A percentile compares a stretch with the other conserved stretches of the same genome.
Conservation (phyloP, 2,797 vertebrate species). For the Diglossa cyanea region DNA sequence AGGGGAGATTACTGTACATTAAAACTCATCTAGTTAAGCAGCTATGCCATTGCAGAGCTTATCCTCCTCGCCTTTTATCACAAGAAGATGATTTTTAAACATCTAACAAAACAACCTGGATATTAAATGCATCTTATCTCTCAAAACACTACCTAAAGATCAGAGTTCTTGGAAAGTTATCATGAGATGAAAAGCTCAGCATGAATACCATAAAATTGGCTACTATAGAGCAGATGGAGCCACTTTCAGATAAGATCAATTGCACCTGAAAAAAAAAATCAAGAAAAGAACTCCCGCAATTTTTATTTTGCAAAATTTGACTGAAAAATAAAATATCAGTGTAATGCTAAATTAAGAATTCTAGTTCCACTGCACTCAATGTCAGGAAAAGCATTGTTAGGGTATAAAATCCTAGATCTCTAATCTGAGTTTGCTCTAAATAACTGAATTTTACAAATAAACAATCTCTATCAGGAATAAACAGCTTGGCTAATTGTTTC, state of each 20-base stretch:
- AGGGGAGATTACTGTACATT: not conserved
- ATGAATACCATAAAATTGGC: not conserved
- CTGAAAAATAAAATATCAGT: not conserved
- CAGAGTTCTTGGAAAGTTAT: not conserved
- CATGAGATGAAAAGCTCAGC: not conserved
- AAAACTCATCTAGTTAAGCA: not conserved
- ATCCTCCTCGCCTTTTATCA: not conserved
- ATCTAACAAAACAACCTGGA: not conserved
- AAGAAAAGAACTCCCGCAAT: not conserved
- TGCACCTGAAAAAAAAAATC: not conserved
- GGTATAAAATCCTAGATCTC: not conserved
- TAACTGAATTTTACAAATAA: not conserved
- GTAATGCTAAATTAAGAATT: not conserved
- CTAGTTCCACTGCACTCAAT: not conserved
- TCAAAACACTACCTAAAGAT: not conserved
- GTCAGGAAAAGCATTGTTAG: not conserved
- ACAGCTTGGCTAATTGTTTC: not conserved
- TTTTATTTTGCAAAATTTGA: not conserved
- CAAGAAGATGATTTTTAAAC: not conserved
- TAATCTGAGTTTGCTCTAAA: not conserved
- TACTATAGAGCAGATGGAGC: not conserved
- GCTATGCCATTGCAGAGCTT: not conserved
- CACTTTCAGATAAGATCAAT: not conserved
- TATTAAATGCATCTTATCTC: not conserved
- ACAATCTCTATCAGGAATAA: not conserved